Evolutionary conservation across 2,888 invertebrate species (phyloP), one percentile per base, ranked within the genome.

Genomic region (Corbicula japonica): DNA sequence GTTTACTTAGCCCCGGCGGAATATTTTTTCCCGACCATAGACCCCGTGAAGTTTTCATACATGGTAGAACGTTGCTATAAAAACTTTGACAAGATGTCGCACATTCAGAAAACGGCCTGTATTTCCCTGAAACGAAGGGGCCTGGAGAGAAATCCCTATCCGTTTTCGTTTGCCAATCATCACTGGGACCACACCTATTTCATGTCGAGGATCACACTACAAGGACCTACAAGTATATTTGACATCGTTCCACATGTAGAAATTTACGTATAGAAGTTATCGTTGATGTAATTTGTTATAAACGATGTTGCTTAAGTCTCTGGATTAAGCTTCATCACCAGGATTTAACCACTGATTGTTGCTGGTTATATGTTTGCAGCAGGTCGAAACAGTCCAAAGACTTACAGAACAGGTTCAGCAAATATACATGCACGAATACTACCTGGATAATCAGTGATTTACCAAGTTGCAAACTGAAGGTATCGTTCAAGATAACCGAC

Each of bases 111-210:
- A 54, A 65, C 46, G 21, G 85, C 77, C 0, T 86, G 86, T 68
- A 58, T 83, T 1, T 76, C 76, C 1, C 65, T 86, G 32, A 83
- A 86, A 72, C 23, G 62, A 10, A 48, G 66, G 18, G 84, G 84
- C 3, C 38, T 84, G 15, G 35, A 60, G 48, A 63, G 81, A 50
- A 74, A 73, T 41, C 85, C 85, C 21, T 70, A 71, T 21, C 28
- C 73, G 10, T 82, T 68, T 66, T 86, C 86, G 1, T 85, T 85
- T 48, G 83, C 86, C 15, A 68, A 68, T 44, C 86, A 86, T 66
- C 86, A 86, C 41, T 86, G 86, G 86, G 74, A 68, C 12, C 85
- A 86, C 54, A 85, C 84, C n/a, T 86, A 86, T 35, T 70, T 84
- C 1, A 50, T 60, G 23, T 12, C 44, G 15, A 63, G 38, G 10